These are phyloP conservation scores for Calameuta idolon DNA, from an alignment of 2,888 invertebrate species.

Conservation along the genomic window DNA sequence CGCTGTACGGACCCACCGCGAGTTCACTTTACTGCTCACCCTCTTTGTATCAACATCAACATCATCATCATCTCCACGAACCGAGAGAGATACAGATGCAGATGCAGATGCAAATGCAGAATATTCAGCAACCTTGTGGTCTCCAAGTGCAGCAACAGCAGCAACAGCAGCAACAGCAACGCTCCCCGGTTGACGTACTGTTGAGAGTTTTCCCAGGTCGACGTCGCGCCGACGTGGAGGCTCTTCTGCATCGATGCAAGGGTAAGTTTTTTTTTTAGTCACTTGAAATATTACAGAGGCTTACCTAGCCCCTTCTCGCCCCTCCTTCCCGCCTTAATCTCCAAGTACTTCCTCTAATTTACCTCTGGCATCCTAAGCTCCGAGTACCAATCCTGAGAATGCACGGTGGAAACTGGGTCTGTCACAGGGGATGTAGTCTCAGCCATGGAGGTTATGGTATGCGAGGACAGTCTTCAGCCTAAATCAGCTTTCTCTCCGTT, in stretches of 20 bases:
- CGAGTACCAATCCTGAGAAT: background rate
- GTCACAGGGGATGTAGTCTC: conserved; percentile 85
- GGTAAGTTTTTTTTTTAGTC: conserved; percentile 60
- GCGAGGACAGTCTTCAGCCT: conserved; percentile 73
- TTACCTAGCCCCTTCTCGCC: too few species aligned
- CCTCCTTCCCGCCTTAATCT: too few species aligned
- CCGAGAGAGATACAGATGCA: conserved; percentile 61
- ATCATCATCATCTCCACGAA: conserved; percentile 57
- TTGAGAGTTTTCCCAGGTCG: conserved; percentile 91
- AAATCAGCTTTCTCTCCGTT: conserved; percentile 86
- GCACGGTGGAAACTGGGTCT: conserved; percentile 1
- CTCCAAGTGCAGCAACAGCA: conserved; percentile 52
- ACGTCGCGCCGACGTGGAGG: conserved; percentile 87
- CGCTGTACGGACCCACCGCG: conserved; percentile 61
- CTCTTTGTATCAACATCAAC: conserved; percentile 59
- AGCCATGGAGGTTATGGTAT: conserved; percentile 92
- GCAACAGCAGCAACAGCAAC: conserved; percentile 53
- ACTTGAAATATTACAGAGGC: background rate
- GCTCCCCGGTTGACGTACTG: conserved; percentile 89
- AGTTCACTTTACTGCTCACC: conserved; percentile 60
- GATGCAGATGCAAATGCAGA: conserved; percentile 61
- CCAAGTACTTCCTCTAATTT: background rate
- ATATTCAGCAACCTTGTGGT: conserved; percentile 55
- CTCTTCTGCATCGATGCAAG: conserved; percentile 83
- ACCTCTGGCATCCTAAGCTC: background rate